phyloP scores from a whole-genome alignment of 2,797 vertebrate species.

The Hoplostethus mediterraneus region DNA sequence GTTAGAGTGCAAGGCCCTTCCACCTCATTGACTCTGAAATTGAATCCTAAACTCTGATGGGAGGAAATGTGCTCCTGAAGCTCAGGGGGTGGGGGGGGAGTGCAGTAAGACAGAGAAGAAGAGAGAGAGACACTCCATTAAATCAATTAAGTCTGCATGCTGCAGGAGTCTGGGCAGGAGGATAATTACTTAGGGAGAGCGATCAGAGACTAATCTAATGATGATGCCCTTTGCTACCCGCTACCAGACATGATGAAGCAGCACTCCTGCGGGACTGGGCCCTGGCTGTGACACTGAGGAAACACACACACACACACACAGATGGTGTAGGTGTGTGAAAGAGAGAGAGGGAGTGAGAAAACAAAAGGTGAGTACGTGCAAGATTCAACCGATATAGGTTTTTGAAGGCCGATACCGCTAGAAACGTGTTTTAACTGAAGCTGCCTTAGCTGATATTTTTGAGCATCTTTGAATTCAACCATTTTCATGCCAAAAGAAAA shows the following conservation, averaged over 20 bases:
- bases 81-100: neutral
- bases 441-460: too few species aligned
- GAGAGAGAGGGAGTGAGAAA: neutral
- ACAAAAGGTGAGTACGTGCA: neutral
- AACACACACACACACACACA: slow-evolving; percentile 31
- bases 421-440: too few species aligned
- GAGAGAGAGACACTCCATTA: slow-evolving; percentile 65
- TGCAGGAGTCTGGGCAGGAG: slow-evolving; percentile 67
- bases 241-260: slow-evolving; percentile 76
- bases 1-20: slow-evolving; percentile 15
- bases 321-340: neutral
- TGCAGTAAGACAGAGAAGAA: slow-evolving; percentile 1
- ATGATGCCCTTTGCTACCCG: slow-evolving; percentile 77
- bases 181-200: slow-evolving; percentile 79
- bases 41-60: slow-evolving; percentile 51
- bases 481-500: too few species aligned
- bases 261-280: slow-evolving; percentile 63
- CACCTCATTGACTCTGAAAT: slow-evolving; percentile 46
- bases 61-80: slow-evolving; percentile 48
- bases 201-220: slow-evolving; percentile 80
- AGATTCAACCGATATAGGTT: too few species aligned
- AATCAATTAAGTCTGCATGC: slow-evolving; percentile 75
- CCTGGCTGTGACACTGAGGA: slow-evolving; percentile 52
- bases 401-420: too few species aligned
- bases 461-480: too few species aligned